These are phyloP conservation scores for Desoria tigrina DNA, from an alignment of 2,888 invertebrate species.

Conservation along the genomic window DNA sequence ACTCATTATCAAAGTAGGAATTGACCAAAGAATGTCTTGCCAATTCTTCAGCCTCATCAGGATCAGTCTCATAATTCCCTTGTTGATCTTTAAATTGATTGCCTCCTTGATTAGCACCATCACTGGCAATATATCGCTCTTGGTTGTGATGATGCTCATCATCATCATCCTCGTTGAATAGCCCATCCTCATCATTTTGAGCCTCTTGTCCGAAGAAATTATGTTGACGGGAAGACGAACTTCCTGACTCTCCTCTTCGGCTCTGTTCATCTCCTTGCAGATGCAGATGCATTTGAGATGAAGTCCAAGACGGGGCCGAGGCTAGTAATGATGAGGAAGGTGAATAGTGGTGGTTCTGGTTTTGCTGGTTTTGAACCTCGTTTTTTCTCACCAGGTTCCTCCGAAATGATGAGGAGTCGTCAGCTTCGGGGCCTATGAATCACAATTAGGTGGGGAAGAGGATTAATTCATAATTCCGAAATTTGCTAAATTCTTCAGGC, in stretches of 20 bases:
- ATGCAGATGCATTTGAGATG: neutral
- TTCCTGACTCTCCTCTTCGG: too few relatives aligned
- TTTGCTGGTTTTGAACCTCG: neutral
- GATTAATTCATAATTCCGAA: too few relatives aligned
- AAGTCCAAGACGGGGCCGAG: neutral
- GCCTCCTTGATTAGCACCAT: too few relatives aligned
- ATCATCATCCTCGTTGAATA: neutral
- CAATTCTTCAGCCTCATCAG: slow-evolving; percentile 24
- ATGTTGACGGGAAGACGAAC: too few relatives aligned
- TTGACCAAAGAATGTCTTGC: slow-evolving; percentile 33
- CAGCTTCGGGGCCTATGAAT: too few relatives aligned
- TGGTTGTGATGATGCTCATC: too few relatives aligned
- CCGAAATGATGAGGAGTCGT: neutral
- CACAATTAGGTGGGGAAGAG: too few relatives aligned
- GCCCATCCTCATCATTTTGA: neutral
- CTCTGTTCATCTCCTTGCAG: neutral
- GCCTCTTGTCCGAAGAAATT: too few relatives aligned
- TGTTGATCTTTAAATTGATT: too few relatives aligned
- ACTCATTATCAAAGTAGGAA: slow-evolving; percentile 38
- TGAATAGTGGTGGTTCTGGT: neutral
- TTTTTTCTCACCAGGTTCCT: slow-evolving; percentile 11
- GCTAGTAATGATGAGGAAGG: neutral
- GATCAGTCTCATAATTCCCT: neutral
- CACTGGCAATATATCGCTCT: too few relatives aligned
- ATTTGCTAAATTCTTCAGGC: too few relatives aligned